Conservation (phyloP, 1,140 invertebrate genomes). For the Pachypsylla venusta region DNA sequence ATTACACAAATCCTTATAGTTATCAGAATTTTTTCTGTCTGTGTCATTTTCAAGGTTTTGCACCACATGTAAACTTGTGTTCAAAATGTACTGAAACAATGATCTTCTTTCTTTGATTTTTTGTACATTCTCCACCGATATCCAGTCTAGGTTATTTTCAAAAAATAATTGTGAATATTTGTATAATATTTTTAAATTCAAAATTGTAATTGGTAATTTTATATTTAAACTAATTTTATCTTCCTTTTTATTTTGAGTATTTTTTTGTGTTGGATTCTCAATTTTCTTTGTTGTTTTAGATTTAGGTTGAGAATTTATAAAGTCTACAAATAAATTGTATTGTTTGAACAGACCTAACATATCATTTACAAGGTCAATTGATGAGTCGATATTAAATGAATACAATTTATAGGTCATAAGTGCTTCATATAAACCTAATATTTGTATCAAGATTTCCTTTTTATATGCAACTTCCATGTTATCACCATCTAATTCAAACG, state of each 20-base stretch:
- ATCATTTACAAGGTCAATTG: constrained; percentile 14
- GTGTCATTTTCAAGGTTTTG: background rate
- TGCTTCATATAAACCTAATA: constrained; percentile 20
- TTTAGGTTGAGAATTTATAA: constrained; percentile 17
- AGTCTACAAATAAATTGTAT: constrained; percentile 20
- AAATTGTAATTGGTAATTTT: constrained; percentile 15
- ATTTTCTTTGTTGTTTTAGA: background rate
- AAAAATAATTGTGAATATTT: constrained; percentile 7
- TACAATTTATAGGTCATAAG: constrained; percentile 21
- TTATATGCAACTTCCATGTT: background rate
- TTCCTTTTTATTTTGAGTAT: background rate
- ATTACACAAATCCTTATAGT: background rate
- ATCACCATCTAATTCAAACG: constrained; percentile 20
- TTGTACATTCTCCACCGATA: constrained; percentile 3
- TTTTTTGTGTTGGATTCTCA: background rate
- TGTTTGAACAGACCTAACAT: constrained; percentile 19
- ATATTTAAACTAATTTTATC: background rate
- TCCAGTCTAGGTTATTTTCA: constrained; percentile 16
- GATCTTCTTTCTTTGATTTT: constrained; percentile 14
- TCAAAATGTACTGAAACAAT: constrained; percentile 14
- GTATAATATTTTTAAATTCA: constrained; percentile 18
- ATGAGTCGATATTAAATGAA: constrained; percentile 16
- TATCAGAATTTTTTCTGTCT: background rate
- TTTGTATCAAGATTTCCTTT: constrained; percentile 18
- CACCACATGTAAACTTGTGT: constrained; percentile 13